A percentile compares a stretch with the other conserved stretches of the same genome.
phyloP scores from a whole-genome alignment of 2,113 vertebrate species.

The Xiphophorus hellerii region DNA sequence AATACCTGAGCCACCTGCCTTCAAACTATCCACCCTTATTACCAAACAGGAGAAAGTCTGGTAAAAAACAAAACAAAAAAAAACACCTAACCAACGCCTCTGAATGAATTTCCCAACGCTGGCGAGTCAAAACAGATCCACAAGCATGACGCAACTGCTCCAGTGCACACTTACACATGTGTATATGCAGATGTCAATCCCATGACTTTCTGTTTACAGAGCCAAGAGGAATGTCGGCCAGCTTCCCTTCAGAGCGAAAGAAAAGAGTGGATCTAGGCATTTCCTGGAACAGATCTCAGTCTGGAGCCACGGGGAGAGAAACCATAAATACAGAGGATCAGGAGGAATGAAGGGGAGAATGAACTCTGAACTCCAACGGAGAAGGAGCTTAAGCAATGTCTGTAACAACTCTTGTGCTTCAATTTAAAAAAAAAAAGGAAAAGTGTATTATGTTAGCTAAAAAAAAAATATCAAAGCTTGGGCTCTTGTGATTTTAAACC shows the following conservation, averaged over 20 bases:
- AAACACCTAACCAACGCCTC: background rate
- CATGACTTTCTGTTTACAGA: constrained; percentile 58
- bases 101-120: constrained; percentile 13
- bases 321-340: background rate
- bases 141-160: background rate
- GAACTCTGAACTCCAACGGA: background rate
- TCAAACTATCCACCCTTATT: background rate
- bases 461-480: too few relatives aligned
- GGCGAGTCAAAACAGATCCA: constrained; percentile 28
- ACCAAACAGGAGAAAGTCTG: constrained; percentile 2
- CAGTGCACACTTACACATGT: constrained; percentile 2
- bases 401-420: too few relatives aligned
- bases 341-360: background rate
- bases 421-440: background rate
- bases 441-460: too few relatives aligned
- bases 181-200: constrained; percentile 38
- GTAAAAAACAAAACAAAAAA: background rate
- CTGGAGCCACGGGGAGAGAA: constrained; percentile 24
- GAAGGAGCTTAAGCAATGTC: too few relatives aligned
- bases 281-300: constrained; percentile 71
- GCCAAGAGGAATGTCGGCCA: constrained; percentile 72
- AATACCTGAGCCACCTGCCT: constrained; percentile 18
- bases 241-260: constrained; percentile 51
- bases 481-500: too few relatives aligned
- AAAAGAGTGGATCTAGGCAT: constrained; percentile 65